Percentiles rank a stretch among this genome's conserved stretches.
phyloP scores from a whole-genome alignment of 2,113 vertebrate genomes.

The Mesocricetus auratus region DNA sequence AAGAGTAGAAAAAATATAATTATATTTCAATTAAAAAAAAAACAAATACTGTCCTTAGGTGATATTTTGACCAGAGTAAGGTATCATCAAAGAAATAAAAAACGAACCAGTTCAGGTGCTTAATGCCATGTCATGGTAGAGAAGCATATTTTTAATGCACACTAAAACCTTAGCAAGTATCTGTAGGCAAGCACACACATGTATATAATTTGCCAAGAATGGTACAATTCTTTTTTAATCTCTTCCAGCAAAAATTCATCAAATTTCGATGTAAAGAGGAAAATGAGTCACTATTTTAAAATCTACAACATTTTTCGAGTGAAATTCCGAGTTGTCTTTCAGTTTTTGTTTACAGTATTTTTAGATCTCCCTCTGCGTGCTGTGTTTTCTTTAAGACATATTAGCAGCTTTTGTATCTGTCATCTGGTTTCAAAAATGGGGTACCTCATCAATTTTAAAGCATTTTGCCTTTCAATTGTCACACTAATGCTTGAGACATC shows the following conservation, averaged over 20 bases:
- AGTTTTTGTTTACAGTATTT: constrained; percentile 80
- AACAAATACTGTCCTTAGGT: not conserved
- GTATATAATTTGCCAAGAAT: constrained; percentile 29
- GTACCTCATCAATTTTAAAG: constrained; percentile 76
- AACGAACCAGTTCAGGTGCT: not conserved
- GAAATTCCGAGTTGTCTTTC: constrained; percentile 80
- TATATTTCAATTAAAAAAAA: not conserved
- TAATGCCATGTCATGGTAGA: not conserved
- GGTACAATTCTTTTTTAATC: not conserved
- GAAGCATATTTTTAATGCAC: not conserved
- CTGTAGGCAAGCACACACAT: not conserved
- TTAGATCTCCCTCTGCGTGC: constrained; percentile 75
- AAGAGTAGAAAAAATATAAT: not conserved
- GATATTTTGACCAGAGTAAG: not conserved
- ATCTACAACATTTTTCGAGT: constrained; percentile 74
- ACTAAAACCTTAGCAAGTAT: not conserved
- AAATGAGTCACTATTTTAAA: constrained; percentile 74
- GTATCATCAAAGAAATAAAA: not conserved
- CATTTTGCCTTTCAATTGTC: constrained; percentile 77
- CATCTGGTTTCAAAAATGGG: constrained; percentile 80
- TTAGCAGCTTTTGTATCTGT: constrained; percentile 80
- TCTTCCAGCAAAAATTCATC: constrained; percentile 30
- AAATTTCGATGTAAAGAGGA: constrained; percentile 64
- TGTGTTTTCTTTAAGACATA: constrained; percentile 75
- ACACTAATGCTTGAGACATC: constrained; percentile 69